These are phyloP conservation scores for Eupithecia insigniata DNA, from an alignment of 2,888 invertebrate species.

Conservation along the genomic window DNA sequence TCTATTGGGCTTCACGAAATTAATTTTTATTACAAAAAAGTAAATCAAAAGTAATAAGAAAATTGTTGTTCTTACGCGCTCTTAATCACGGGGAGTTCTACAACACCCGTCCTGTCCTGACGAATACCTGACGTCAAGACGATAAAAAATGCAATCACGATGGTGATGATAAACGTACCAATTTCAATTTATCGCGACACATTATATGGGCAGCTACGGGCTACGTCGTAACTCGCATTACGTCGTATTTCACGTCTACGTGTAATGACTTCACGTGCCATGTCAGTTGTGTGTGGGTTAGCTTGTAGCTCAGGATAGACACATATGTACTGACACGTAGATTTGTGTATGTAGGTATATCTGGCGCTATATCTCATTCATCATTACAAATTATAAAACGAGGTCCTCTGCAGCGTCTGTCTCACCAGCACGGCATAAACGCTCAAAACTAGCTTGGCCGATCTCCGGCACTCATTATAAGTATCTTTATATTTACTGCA, in stretches of 20 bases:
- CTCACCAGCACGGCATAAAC: no score
- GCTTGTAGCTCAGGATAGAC: conserved; percentile 5
- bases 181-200: conserved; percentile 74
- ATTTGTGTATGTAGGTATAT: neutral
- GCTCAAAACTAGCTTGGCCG: no score
- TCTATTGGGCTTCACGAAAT: no score
- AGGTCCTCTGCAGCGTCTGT: no score
- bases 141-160: conserved; percentile 70
- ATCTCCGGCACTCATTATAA: no score
- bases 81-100: neutral
- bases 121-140: conserved; percentile 3
- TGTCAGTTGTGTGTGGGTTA: conserved; percentile 37
- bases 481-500: no score
- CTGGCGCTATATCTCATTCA: neutral
- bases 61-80: neutral
- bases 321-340: neutral
- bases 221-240: conserved; percentile 70
- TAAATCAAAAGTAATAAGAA: no score
- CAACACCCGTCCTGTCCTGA: neutral
- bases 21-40: no score
- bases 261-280: conserved; percentile 68
- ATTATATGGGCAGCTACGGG: conserved; percentile 68
- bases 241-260: conserved; percentile 73
- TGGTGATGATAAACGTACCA: conserved; percentile 69
- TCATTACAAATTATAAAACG: no score